Conservation (phyloP, 2,113 vertebrate species). For the Peromyscus californicus region DNA sequence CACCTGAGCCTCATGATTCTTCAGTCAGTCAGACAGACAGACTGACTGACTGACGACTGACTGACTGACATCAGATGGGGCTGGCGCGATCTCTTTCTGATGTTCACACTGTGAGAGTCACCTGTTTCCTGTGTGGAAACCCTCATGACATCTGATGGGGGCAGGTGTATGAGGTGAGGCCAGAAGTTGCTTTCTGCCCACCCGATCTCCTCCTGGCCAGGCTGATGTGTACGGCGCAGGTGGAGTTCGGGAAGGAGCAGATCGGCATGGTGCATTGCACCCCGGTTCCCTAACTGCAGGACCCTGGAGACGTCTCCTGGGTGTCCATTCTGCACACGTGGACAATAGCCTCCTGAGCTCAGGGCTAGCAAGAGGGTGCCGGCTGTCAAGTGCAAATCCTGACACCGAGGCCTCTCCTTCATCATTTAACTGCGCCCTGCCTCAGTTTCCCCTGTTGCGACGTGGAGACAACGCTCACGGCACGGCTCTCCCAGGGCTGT, state of each 20-base stretch:
- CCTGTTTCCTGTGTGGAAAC: background rate
- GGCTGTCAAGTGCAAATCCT: background rate
- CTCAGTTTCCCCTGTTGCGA: slow-evolving; percentile 47
- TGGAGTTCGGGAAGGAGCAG: background rate
- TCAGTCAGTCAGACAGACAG: background rate
- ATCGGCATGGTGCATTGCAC: accelerated
- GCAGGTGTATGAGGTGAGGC: background rate
- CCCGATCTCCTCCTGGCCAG: background rate
- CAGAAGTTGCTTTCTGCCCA: background rate
- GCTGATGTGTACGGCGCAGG: too few relatives aligned
- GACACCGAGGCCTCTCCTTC: accelerated
- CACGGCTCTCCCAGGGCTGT: background rate
- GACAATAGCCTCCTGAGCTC: background rate
- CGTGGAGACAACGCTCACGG: accelerated
- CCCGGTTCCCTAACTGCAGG: too few relatives aligned
- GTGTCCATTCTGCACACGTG: accelerated
- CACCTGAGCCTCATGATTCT: too few relatives aligned
- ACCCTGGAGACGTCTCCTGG: background rate
- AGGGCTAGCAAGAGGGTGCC: accelerated
- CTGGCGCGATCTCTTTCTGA: background rate
- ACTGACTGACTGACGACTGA: background rate
- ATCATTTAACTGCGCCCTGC: accelerated
- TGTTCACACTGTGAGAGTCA: background rate
- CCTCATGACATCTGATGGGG: background rate
- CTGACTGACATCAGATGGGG: background rate